Evolutionary conservation across 1,140 invertebrate species (phyloP), one percentile per base, ranked within the genome.

Genomic region (Drosophila paulistorum): DNA sequence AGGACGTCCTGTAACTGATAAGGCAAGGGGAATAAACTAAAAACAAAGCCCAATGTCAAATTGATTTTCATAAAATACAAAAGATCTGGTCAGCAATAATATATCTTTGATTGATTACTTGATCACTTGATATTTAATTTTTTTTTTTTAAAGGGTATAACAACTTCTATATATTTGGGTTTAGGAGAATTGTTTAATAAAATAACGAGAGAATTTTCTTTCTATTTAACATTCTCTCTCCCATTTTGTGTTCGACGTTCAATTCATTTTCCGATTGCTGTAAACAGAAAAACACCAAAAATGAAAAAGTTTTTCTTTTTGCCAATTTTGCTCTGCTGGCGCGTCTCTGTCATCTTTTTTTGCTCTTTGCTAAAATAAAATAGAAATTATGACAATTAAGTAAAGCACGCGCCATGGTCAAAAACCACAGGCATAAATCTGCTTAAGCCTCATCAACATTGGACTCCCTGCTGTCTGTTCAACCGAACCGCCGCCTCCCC

Each of bases 371-470:
- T 51, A 1, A 51, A 23, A 48, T 3, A 48, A 76, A 72, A 82
- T 68, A 87, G 65, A 79, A 79, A 87, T 87, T 79, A 86, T 86
- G 69, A 78, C 81, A 84, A 84, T 84, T 80, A 85, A 85, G 77
- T 14, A 48, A 37, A 71, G 67, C 77, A 77, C 68, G 70, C 55
- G 71, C 37, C 69, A 58, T 48, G 66, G 51, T n/a, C 54, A 48
- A 30, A 71, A 75, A 79, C 69, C 83, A 57, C 79, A 77, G 45
- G 48, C 54, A 65, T 79, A 87, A 39, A 37, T 59, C 57, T 59
- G 33, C 14, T 37, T 59, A 59, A 59, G 57, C 33, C 33, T 20
- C 57, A 33, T 20, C 57, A 33, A 37, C 35, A 9, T 58, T 58
- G 55, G 55, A 59, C 57, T 59, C 33, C 57, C 57, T 14, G 35